Evolutionary conservation across 2,797 vertebrate species (phyloP).

Genomic region (Gymnoscopelus microlampas): DNA sequence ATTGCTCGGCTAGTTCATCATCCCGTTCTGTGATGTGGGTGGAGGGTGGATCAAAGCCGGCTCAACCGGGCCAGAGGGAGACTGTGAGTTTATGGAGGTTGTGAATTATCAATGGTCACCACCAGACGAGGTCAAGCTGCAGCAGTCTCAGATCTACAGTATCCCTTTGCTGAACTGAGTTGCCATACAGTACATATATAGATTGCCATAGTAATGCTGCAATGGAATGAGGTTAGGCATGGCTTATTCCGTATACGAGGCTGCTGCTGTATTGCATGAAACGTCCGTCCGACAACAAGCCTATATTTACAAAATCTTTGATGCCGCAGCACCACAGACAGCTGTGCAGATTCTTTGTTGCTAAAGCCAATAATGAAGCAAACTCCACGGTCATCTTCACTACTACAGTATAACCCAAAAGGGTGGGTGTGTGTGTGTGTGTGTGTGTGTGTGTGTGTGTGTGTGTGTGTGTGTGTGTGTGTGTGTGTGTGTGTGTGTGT

Average conservation of each 20-base stretch:
- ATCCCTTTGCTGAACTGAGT: too few species aligned
- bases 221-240: slow-evolving; percentile 1
- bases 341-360: slow-evolving; percentile 15
- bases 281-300: neutral
- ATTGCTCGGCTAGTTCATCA: slow-evolving; percentile 17
- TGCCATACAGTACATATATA: too few species aligned
- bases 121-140: neutral
- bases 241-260: slow-evolving; percentile 1
- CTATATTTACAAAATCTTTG: slow-evolving; percentile 5
- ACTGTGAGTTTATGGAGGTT: neutral
- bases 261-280: slow-evolving; percentile 2
- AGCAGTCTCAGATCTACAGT: too few species aligned
- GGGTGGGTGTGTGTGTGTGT: too few species aligned
- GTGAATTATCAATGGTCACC: slow-evolving; percentile 11
- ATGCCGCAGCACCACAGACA: neutral
- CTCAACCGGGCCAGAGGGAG: neutral
- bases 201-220: neutral
- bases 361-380: slow-evolving; percentile 14
- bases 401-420: too few species aligned
- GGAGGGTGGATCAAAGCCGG: neutral
- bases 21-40: slow-evolving; percentile 2
- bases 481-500: too few species aligned
- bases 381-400: neutral
- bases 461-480: neutral
- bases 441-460: too few species aligned